phyloP scores from a whole-genome alignment of 2,113 vertebrate species.

The Sisor rabdophorus region DNA sequence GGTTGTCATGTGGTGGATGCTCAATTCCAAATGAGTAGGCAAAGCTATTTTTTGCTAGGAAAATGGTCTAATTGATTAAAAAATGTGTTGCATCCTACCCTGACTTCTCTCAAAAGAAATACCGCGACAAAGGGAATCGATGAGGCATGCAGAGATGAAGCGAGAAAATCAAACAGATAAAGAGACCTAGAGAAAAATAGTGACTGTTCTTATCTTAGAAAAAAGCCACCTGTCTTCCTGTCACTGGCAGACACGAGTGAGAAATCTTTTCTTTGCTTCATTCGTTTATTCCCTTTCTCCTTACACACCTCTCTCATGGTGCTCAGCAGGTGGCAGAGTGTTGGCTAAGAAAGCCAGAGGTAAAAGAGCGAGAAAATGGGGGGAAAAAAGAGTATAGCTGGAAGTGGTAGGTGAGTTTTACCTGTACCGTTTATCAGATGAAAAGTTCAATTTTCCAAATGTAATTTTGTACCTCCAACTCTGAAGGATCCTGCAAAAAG shows the following conservation, averaged over 20 bases:
- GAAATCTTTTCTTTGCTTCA: constrained; percentile 24
- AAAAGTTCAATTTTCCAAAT: not conserved
- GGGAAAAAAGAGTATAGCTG: not conserved
- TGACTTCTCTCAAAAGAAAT: not conserved
- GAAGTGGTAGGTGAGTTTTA: not conserved
- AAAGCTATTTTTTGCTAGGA: no score
- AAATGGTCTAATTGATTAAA: no score
- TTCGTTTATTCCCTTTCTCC: constrained; percentile 3
- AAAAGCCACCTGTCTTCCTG: constrained; percentile 44
- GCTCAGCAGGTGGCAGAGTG: not conserved
- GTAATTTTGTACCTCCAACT: not conserved
- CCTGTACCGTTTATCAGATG: not conserved
- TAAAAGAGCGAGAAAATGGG: not conserved
- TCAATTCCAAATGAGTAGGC: not conserved
- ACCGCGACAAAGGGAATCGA: not conserved
- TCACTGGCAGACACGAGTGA: constrained; percentile 28
- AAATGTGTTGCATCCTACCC: no score
- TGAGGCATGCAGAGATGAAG: not conserved
- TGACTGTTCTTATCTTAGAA: constrained; percentile 37
- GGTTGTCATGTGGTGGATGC: not conserved
- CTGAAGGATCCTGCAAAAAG: not conserved
- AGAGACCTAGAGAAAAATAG: constrained; percentile 37
- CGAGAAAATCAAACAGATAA: constrained; percentile 6
- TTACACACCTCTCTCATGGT: constrained; percentile 13
- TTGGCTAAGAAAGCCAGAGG: not conserved